These are phyloP conservation scores for Typhlichthys subterraneus DNA, from an alignment of 2,797 vertebrate genomes.

Conservation along the genomic window DNA sequence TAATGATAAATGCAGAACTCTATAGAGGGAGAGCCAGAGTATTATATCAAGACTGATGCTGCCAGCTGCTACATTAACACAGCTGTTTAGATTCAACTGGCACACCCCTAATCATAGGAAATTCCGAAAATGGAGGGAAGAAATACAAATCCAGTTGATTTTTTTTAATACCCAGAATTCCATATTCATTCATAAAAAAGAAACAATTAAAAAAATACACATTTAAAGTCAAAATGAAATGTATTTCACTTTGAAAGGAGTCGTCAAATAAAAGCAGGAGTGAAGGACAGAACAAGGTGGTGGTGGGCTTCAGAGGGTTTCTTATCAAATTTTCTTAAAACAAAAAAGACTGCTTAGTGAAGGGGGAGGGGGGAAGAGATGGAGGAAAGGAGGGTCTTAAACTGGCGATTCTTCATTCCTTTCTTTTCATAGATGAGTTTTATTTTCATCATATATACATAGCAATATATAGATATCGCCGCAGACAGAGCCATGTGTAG, in stretches of 20 bases:
- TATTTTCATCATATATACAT: slow-evolving; percentile 82
- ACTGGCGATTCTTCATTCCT: slow-evolving; percentile 61
- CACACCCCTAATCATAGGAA: slow-evolving; percentile 89
- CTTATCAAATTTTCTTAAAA: too few relatives aligned
- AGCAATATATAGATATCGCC: slow-evolving; percentile 83
- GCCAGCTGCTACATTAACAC: slow-evolving; percentile 47
- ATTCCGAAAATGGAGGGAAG: slow-evolving; percentile 43
- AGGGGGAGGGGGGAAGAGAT: slow-evolving; percentile 23
- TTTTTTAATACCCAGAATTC: slow-evolving; percentile 75
- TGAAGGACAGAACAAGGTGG: too few relatives aligned
- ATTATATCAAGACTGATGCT: slow-evolving; percentile 84
- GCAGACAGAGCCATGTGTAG: slow-evolving; percentile 69
- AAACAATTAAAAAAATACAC: slow-evolving; percentile 18
- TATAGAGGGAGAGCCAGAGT: slow-evolving; percentile 83
- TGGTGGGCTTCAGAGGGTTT: too few relatives aligned
- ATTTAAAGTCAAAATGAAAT: too few relatives aligned
- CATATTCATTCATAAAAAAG: slow-evolving; percentile 72
- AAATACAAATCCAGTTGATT: slow-evolving; percentile 64
- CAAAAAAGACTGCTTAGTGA: too few relatives aligned
- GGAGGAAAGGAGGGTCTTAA: slow-evolving; percentile 61
- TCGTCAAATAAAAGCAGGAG: slow-evolving; percentile 22
- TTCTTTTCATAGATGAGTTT: slow-evolving; percentile 73
- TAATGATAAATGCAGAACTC: slow-evolving; percentile 96
- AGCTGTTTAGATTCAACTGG: slow-evolving; percentile 84
- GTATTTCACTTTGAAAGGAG: slow-evolving; percentile 66